A percentile compares a stretch with the other conserved stretches of the same genome.
Conservation (phyloP, 64 coral and sea anemone species). For the Porites australiensis region DNA sequence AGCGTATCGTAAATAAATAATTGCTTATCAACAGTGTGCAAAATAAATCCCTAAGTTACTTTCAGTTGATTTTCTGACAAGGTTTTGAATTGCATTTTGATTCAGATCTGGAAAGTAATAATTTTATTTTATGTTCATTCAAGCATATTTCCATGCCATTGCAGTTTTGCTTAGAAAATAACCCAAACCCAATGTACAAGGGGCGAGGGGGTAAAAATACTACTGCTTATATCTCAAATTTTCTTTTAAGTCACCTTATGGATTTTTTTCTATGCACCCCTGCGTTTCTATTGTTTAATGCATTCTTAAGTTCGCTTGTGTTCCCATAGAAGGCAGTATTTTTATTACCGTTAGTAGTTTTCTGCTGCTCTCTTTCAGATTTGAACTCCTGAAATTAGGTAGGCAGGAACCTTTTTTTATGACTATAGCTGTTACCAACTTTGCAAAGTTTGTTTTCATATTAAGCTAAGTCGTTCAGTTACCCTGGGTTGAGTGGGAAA, state of each 20-base stretch:
- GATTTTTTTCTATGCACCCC: constrained; percentile 43
- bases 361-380: constrained; percentile 44
- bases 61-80: constrained; percentile 59
- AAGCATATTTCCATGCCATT: constrained; percentile 9
- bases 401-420: constrained; percentile 56
- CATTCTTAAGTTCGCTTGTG: constrained; percentile 37
- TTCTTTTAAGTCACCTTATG: constrained; percentile 47
- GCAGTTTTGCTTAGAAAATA: constrained; percentile 41
- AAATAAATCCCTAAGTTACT: constrained; percentile 55
- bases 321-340: constrained; percentile 45
- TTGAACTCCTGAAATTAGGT: constrained; percentile 39
- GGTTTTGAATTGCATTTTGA: constrained; percentile 47
- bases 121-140: constrained; percentile 17
- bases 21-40: constrained; percentile 46
- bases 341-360: constrained; percentile 52
- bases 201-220: constrained; percentile 16
- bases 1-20: constrained; percentile 61
- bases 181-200: constrained; percentile 45
- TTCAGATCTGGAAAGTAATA: constrained; percentile 62
- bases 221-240: constrained; percentile 34
- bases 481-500: constrained; percentile 56
- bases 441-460: constrained; percentile 51
- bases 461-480: constrained; percentile 47
- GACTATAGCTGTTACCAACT: constrained; percentile 46
- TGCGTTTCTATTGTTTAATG: constrained; percentile 58